phyloP scores from a whole-genome alignment of 2,797 vertebrate genomes.

The Fundulus diaphanus region DNA sequence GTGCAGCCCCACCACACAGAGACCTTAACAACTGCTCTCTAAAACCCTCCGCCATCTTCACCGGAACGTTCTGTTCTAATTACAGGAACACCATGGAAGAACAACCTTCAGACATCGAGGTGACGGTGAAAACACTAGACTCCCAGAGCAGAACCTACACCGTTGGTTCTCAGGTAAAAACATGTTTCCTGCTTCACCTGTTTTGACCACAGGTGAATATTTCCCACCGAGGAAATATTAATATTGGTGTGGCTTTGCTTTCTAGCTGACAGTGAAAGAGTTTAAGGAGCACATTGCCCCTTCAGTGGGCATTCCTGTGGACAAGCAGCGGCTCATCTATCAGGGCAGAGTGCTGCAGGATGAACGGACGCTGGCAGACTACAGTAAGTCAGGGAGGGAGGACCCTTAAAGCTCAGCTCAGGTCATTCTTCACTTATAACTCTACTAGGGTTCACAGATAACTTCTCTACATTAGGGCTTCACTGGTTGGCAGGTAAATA shows the following conservation, averaged over 20 bases:
- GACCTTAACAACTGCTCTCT: too few species aligned
- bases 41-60: too few species aligned
- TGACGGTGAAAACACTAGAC: slow-evolving; percentile 93
- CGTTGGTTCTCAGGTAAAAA: slow-evolving; percentile 86
- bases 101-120: slow-evolving; percentile 84
- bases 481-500: too few species aligned
- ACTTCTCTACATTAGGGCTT: too few species aligned
- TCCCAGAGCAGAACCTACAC: slow-evolving; percentile 92
- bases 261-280: slow-evolving; percentile 90
- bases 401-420: not conserved
- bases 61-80: not conserved
- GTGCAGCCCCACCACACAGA: too few species aligned
- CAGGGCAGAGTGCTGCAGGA: slow-evolving; percentile 94
- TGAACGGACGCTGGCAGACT: slow-evolving; percentile 90
- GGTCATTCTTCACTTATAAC: too few species aligned
- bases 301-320: slow-evolving; percentile 90
- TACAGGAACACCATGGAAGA: slow-evolving; percentile 82
- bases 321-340: slow-evolving; percentile 94
- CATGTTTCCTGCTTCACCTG: not conserved
- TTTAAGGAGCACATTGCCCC: slow-evolving; percentile 93
- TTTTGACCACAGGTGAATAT: not conserved
- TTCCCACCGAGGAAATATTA: too few species aligned
- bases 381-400: slow-evolving; percentile 81
- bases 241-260: not conserved
- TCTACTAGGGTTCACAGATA: too few species aligned